Base-by-base conservation (phyloP, 2,797 vertebrate genomes). In the Myotis myotis region DNA sequence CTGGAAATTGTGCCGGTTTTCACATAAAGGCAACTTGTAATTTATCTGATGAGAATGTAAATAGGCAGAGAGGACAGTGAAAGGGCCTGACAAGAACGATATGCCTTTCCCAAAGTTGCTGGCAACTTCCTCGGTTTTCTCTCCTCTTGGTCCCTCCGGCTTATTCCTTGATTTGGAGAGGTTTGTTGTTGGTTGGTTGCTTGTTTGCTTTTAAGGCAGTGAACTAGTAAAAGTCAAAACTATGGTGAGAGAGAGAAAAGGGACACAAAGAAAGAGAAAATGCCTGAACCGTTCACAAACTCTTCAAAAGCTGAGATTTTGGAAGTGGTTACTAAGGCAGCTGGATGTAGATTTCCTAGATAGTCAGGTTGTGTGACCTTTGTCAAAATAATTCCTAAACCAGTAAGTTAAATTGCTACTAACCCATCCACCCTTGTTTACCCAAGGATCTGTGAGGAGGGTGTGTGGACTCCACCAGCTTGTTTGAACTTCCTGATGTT, bases 301-400 rank as follows among this genome's bases (percentile, higher is more conserved):
- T 36, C 22, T 70, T 90, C 36, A 30, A 51, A 84, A 66, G 36
- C 9, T 16, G 36, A 82, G 17, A 64, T 11, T 51, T 89, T 79
- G 55, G 53, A 57, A 75, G 19, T 66, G 38, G 38, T 85, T 95
- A 30, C 38, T 11, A n/a, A 38, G 20, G 30, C 66, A 70, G 53
- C 60, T 53, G 53, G 11, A 51, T 57, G n/a, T 64, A 68, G 89
- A 83, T 80, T 91, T 91, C 41, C 84, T 95, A 80, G 86, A 79
- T 13, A 74, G 71, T 41, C 41, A 84, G 82, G 2, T 19, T 74
- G 12, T 71, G 38, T 80, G 36, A 49, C 19, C 74, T 91, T 78
- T 94, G 93, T 84, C 66, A 74, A 84, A 94, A 71, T 90, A 79
- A 95, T 81, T 89, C 64, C 17, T 84, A 60, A 87, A 25, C n/a